These are phyloP conservation scores for Drosophila hydei DNA, from an alignment of 1,140 invertebrate species.

Conservation along the genomic window DNA sequence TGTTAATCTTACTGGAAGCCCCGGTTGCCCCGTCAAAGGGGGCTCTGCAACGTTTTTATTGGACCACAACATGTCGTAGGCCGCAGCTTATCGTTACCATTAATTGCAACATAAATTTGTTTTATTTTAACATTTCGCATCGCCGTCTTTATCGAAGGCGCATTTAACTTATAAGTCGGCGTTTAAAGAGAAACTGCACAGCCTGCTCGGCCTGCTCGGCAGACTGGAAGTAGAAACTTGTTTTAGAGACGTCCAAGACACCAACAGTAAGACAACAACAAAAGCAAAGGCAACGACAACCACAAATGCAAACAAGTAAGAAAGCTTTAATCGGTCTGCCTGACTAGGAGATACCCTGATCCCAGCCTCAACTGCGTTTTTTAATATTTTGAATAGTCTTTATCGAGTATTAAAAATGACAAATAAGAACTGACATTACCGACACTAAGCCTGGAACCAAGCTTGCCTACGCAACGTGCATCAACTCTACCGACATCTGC, in stretches of 20 bases:
- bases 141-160: slow-evolving; percentile 62
- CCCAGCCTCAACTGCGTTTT: too few species aligned
- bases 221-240: slow-evolving; percentile 48
- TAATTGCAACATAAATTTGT: slow-evolving; percentile 83
- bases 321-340: too few species aligned
- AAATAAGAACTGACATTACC: too few species aligned
- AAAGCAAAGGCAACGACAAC: slow-evolving; percentile 15
- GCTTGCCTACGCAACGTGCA: too few species aligned
- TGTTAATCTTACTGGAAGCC: slow-evolving; percentile 70
- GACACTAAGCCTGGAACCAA: too few species aligned
- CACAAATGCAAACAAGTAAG: slow-evolving; percentile 9
- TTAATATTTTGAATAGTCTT: too few species aligned
- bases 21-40: background rate
- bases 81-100: slow-evolving; percentile 71
- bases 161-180: slow-evolving; percentile 76
- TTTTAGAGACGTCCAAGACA: slow-evolving; percentile 38
- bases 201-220: slow-evolving; percentile 10
- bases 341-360: too few species aligned
- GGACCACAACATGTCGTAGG: slow-evolving; percentile 72
- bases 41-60: slow-evolving; percentile 49
- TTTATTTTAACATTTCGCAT: slow-evolving; percentile 83
- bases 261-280: slow-evolving; percentile 10
- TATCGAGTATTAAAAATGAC: too few species aligned
- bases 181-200: slow-evolving; percentile 62
- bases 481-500: too few species aligned